Conservation (phyloP, 1,140 invertebrate species). For the Drosophila fuyamai region DNA sequence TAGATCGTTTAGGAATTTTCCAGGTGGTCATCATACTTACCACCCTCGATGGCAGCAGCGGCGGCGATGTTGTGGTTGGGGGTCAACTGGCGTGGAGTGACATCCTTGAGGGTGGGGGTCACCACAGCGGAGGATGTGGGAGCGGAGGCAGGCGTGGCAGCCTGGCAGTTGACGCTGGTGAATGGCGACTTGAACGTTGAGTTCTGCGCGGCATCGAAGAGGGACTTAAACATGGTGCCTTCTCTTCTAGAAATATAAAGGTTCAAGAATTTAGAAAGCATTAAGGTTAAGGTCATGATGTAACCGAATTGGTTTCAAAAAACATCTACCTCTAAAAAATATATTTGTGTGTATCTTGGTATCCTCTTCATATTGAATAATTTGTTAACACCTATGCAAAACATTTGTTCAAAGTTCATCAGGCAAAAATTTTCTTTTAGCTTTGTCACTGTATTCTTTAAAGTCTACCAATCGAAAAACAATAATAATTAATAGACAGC, state of each 20-base stretch:
- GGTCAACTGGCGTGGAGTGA: conserved; percentile 85
- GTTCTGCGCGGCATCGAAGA: conserved; percentile 90
- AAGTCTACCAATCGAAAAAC: too few species aligned
- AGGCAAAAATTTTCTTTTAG: too few species aligned
- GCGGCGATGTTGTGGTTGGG: conserved; percentile 87
- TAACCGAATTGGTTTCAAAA: conserved; percentile 38
- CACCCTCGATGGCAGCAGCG: conserved; percentile 85
- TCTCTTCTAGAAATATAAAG: conserved; percentile 22
- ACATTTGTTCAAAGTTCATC: too few species aligned
- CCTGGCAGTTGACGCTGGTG: conserved; percentile 87
- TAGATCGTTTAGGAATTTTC: too few species aligned
- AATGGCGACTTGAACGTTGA: conserved; percentile 90
- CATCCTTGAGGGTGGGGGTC: conserved; percentile 52
- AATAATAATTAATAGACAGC: too few species aligned
- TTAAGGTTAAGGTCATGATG: conserved; percentile 78
- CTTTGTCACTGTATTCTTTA: too few species aligned
- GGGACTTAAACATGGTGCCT: conserved; percentile 87
- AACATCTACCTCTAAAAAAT: too few species aligned
- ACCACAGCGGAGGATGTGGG: conserved; percentile 49
- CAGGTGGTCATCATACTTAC: conserved; percentile 74
- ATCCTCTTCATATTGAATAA: too few species aligned
- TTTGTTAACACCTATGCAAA: too few species aligned
- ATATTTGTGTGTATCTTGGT: too few species aligned
- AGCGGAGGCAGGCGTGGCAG: conserved; percentile 65
- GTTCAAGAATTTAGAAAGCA: background rate